Percentiles rank a stretch among this genome's conserved stretches.
These are phyloP conservation scores for Mythimna albipuncta DNA, from an alignment of 2,888 invertebrate species.

Conservation along the genomic window DNA sequence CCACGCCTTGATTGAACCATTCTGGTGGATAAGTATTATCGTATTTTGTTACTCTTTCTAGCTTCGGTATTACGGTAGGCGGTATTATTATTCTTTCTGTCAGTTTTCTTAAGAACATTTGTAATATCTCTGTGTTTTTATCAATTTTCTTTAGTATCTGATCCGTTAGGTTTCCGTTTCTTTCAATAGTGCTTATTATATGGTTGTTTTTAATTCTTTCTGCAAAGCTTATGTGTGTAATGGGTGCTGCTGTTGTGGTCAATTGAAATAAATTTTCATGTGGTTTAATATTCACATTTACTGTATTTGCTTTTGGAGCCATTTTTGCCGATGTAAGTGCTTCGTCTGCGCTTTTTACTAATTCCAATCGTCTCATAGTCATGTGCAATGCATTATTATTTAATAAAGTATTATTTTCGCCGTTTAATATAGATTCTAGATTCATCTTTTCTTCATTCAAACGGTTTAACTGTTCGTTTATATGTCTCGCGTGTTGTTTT, in stretches of 20 bases:
- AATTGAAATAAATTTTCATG: conserved; percentile 18
- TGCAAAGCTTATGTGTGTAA: conserved; percentile 22
- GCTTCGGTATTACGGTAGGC: background rate
- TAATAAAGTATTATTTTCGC: conserved; percentile 23
- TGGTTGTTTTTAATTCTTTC: conserved; percentile 56
- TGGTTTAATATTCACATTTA: conserved; percentile 21
- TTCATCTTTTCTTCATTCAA: conserved; percentile 76
- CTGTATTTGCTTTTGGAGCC: conserved; percentile 40
- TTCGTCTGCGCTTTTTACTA: conserved; percentile 59
- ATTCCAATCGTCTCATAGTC: conserved; percentile 36
- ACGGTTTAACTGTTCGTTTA: conserved; percentile 75
- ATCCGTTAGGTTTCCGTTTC: conserved; percentile 78
- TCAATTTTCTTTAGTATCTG: conserved; percentile 82
- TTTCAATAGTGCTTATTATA: conserved; percentile 71
- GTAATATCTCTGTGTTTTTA: conserved; percentile 78
- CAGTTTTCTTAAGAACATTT: conserved; percentile 77
- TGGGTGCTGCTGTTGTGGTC: conserved; percentile 12
- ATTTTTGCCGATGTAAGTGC: conserved; percentile 49
- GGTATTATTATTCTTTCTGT: conserved; percentile 62
- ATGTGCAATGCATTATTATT: conserved; percentile 52
- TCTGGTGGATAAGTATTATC: background rate
- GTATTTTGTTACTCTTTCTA: background rate
- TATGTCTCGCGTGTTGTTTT: conserved; percentile 74
- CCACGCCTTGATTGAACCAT: conserved; percentile 13
- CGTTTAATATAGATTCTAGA: conserved; percentile 63